Percentiles rank a stretch among this genome's conserved stretches.
phyloP scores from a whole-genome alignment of 2,888 invertebrate genomes.

The Sturmia bella region DNA sequence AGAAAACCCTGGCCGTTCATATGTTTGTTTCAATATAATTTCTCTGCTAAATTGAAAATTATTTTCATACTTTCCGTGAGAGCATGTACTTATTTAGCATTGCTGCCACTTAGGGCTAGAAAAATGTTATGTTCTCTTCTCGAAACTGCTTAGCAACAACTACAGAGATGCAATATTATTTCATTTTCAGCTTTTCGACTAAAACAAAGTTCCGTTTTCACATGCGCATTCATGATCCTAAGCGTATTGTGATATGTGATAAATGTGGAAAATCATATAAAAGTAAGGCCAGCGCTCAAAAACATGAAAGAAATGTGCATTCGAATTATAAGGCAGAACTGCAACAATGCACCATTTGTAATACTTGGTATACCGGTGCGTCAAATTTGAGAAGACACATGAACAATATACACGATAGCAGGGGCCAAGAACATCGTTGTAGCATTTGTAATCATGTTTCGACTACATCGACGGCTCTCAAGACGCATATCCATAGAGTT shows the following conservation, averaged over 20 bases:
- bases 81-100: too few relatives aligned
- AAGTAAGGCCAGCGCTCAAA: conserved; percentile 76
- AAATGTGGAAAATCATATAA: conserved; percentile 77
- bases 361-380: conserved; percentile 78
- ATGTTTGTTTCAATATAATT: too few relatives aligned
- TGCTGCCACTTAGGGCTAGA: conserved; percentile 69
- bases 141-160: neutral
- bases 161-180: neutral
- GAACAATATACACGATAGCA: conserved; percentile 76
- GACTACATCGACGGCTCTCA: conserved; percentile 77
- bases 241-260: conserved; percentile 76
- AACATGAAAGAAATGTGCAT: conserved; percentile 78
- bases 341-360: conserved; percentile 78
- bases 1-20: too few relatives aligned
- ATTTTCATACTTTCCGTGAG: too few relatives aligned
- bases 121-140: conserved; percentile 42
- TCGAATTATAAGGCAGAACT: conserved; percentile 77
- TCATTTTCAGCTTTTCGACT: conserved; percentile 58
- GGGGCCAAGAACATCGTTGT: conserved; percentile 77
- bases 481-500: conserved; percentile 78
- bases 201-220: conserved; percentile 62
- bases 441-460: conserved; percentile 78
- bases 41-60: too few relatives aligned
- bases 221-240: conserved; percentile 74
- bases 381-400: conserved; percentile 78